phyloP scores from a whole-genome alignment of 2,888 invertebrate species.

The Oeneis ivallda region DNA sequence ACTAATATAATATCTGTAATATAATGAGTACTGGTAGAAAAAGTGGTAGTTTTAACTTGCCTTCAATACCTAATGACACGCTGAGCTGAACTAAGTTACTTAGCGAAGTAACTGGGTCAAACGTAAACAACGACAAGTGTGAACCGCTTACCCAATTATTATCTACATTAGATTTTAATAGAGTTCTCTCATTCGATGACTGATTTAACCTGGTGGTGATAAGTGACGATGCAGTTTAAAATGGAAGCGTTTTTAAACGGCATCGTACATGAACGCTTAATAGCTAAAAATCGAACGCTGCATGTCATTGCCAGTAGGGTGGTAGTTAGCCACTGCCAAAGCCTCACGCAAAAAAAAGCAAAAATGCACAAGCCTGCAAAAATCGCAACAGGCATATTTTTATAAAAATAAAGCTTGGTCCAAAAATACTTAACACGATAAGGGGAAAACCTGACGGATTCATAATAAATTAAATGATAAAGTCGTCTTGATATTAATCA shows the following conservation, averaged over 20 bases:
- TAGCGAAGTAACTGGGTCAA: slow-evolving; percentile 2
- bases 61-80: slow-evolving; percentile 19
- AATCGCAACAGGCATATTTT: too few species aligned
- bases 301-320: too few species aligned
- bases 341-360: too few species aligned
- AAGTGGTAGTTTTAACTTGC: background rate
- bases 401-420: too few species aligned
- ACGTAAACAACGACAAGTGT: slow-evolving; percentile 14
- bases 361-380: too few species aligned
- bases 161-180: background rate
- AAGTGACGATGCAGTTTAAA: too few species aligned
- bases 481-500: background rate
- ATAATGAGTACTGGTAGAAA: background rate
- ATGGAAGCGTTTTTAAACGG: too few species aligned
- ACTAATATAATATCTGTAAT: background rate
- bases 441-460: background rate
- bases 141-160: slow-evolving; percentile 1
- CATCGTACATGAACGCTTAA: too few species aligned
- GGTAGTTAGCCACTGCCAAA: too few species aligned
- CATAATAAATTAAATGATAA: too few species aligned
- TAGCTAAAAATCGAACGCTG: too few species aligned
- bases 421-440: background rate
- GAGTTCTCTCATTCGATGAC: too few species aligned
- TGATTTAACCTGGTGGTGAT: background rate
- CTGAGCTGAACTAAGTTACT: slow-evolving; percentile 9